Percentiles rank a stretch among this genome's conserved stretches.
These are phyloP conservation scores for Toxonevra muliebris DNA, from an alignment of 2,888 invertebrate species.

Conservation along the genomic window DNA sequence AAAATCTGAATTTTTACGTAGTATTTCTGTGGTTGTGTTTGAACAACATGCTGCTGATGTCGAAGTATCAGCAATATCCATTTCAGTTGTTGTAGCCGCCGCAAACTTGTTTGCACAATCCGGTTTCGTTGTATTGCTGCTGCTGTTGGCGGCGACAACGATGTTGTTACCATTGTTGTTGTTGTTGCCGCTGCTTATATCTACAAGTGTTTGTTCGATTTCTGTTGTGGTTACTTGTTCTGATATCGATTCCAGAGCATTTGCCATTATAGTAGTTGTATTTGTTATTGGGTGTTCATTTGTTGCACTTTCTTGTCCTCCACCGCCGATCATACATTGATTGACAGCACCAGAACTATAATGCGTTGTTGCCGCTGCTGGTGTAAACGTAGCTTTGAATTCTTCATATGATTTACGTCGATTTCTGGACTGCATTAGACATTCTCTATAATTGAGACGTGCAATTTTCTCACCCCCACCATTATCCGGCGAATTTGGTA, in stretches of 20 bases:
- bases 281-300: slow-evolving; percentile 3
- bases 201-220: slow-evolving; percentile 35
- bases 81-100: slow-evolving; percentile 30
- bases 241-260: slow-evolving; percentile 58
- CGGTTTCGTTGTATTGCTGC: slow-evolving; percentile 45
- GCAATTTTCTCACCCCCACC: slow-evolving; percentile 56
- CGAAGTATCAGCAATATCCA: background rate
- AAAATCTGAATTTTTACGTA: slow-evolving; percentile 63
- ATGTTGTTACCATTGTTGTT: slow-evolving; percentile 2
- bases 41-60: background rate
- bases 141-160: background rate
- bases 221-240: slow-evolving; percentile 50
- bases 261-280: slow-evolving; percentile 33
- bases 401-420: slow-evolving; percentile 65
- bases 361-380: slow-evolving; percentile 32
- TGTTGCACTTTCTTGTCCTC: slow-evolving; percentile 17
- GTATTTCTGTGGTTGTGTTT: slow-evolving; percentile 53
- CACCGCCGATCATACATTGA: slow-evolving; percentile 23
- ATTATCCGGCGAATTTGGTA: slow-evolving; percentile 1
- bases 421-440: slow-evolving; percentile 63
- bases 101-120: slow-evolving; percentile 56
- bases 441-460: slow-evolving; percentile 62
- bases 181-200: slow-evolving; percentile 27
- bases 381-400: slow-evolving; percentile 62
- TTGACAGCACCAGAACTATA: slow-evolving; percentile 24